Percentiles rank a stretch among this genome's conserved stretches.
Conservation (phyloP, 2,888 invertebrate species). For the Sabatieria punctata region DNA sequence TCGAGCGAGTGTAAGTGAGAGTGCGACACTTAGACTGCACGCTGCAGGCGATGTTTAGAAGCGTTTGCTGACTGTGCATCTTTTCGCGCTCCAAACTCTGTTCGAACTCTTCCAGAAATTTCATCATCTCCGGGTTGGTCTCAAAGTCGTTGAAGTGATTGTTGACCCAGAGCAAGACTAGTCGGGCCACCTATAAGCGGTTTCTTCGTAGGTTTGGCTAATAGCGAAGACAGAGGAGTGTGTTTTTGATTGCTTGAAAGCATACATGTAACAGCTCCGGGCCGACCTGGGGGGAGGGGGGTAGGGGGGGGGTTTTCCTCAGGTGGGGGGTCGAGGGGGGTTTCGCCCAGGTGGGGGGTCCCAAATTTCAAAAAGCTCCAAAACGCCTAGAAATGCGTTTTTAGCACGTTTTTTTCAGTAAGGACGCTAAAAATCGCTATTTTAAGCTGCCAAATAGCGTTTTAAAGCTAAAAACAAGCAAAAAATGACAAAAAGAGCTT, state of each 20-base stretch:
- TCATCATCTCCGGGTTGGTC: constrained; percentile 86
- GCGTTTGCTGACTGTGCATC: constrained; percentile 53
- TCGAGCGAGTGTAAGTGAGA: constrained; percentile 73
- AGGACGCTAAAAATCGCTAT: too few relatives aligned
- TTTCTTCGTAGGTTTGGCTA: not conserved
- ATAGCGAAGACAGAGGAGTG: not conserved
- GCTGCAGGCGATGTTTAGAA: constrained; percentile 88
- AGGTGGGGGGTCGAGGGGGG: too few relatives aligned
- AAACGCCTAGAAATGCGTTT: too few relatives aligned
- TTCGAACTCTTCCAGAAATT: constrained; percentile 81
- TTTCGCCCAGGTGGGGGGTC: too few relatives aligned
- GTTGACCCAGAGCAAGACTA: constrained; percentile 93
- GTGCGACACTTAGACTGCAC: constrained; percentile 83
- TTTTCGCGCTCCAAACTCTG: constrained; percentile 60
- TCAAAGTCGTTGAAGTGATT: constrained; percentile 97
- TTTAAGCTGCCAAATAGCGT: too few relatives aligned
- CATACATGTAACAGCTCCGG: too few relatives aligned
- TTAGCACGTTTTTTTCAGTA: too few relatives aligned
- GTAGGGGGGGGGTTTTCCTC: too few relatives aligned
- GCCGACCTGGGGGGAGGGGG: too few relatives aligned
- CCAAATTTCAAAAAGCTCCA: too few relatives aligned
- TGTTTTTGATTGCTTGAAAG: not conserved
- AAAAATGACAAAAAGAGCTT: too few relatives aligned
- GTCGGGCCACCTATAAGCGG: constrained; percentile 70
- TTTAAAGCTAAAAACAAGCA: too few relatives aligned